These are phyloP conservation scores for Vandiemenella viatica DNA, from an alignment of 2,888 invertebrate genomes.

Conservation along the genomic window DNA sequence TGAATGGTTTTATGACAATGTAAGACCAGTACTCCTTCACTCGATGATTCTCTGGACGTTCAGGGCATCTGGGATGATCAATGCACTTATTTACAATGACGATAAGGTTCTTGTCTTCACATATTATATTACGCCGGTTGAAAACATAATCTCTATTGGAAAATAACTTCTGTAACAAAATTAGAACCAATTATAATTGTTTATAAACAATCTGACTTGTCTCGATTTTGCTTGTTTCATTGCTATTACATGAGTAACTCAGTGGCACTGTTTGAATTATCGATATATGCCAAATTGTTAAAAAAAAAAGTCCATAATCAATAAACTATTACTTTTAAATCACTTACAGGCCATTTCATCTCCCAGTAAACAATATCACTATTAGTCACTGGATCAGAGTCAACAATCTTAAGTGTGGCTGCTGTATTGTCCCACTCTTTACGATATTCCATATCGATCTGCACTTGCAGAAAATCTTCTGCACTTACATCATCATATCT, in stretches of 20 bases:
- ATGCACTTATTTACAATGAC: conserved; percentile 54
- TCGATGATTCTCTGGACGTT: conserved; percentile 48
- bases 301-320: no score
- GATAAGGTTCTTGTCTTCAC: conserved; percentile 40
- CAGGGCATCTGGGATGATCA: conserved; percentile 52
- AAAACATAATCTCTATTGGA: conserved; percentile 78
- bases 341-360: conserved; percentile 69
- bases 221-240: no score
- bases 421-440: conserved; percentile 69
- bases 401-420: conserved; percentile 51
- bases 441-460: conserved; percentile 64
- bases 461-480: conserved; percentile 64
- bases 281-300: no score
- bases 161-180: conserved; percentile 50
- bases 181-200: not conserved
- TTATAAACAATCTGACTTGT: not conserved
- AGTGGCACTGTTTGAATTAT: no score
- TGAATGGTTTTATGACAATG: conserved; percentile 64
- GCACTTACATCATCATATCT: conserved; percentile 63
- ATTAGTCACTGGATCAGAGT: conserved; percentile 42
- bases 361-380: conserved; percentile 78
- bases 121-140: conserved; percentile 46
- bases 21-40: conserved; percentile 73
- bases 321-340: not conserved
- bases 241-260: no score